A percentile compares a stretch with the other conserved stretches of the same genome.
Evolutionary conservation across 1,140 invertebrate species (phyloP).

Genomic region (Drosophila kohkoa): DNA sequence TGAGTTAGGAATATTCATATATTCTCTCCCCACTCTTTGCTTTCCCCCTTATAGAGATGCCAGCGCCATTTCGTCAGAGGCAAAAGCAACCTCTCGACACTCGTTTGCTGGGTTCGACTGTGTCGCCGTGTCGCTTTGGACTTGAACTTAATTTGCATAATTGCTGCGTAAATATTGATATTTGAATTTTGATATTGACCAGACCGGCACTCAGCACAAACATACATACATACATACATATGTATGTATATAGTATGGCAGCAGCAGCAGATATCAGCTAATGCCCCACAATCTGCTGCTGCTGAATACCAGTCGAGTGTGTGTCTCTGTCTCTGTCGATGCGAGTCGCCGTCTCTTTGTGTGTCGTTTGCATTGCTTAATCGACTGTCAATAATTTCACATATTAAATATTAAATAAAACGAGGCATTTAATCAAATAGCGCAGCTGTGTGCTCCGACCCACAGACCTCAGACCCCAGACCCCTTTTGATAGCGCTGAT

Average conservation of each 20-base stretch:
- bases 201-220: slow-evolving; percentile 34
- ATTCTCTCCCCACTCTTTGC: neutral
- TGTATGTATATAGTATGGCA: slow-evolving; percentile 4
- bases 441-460: slow-evolving; percentile 41
- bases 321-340: neutral
- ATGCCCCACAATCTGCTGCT: slow-evolving; percentile 34
- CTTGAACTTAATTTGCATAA: slow-evolving; percentile 81
- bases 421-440: slow-evolving; percentile 80
- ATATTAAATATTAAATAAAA: slow-evolving; percentile 83
- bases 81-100: slow-evolving; percentile 15
- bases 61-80: slow-evolving; percentile 67
- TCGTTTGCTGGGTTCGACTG: slow-evolving; percentile 5
- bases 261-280: slow-evolving; percentile 38
- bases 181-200: slow-evolving; percentile 82
- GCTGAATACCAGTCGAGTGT: slow-evolving; percentile 28
- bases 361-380: slow-evolving; percentile 77
- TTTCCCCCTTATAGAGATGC: slow-evolving; percentile 48
- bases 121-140: slow-evolving; percentile 25
- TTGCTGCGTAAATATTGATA: slow-evolving; percentile 83
- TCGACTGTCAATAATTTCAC: slow-evolving; percentile 82
- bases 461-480: neutral
- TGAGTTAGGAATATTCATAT: slow-evolving; percentile 11
- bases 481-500: slow-evolving; percentile 51
- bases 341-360: slow-evolving; percentile 12
- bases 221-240: neutral